Evolutionary conservation across 2,888 invertebrate species (phyloP), one percentile per base, ranked within the genome.

Genomic region (Brenthis daphne): DNA sequence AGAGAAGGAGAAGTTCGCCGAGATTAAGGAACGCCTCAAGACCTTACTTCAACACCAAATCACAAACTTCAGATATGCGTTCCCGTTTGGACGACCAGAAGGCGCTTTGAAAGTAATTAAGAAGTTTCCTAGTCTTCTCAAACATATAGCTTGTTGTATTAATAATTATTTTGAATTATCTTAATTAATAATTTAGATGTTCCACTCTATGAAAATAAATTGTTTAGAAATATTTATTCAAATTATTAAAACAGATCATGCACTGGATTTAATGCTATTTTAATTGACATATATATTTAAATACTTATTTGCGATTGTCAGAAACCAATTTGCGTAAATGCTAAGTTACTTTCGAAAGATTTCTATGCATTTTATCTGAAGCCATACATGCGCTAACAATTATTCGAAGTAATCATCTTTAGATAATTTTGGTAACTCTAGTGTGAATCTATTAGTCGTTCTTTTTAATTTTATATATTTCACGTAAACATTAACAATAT

Each of bases 31-130:
- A 83, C 94, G 99, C 73, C 94, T 99, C 76, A 95, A 98, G 81
- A 95, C 97, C 79, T 94, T 99, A 75, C 94, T 99, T 77, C 99
- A 99, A 91, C 96, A 98, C 90, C 99, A 99, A 94, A 99, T 99
- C 82, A 99, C 99, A 37, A 99, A 99, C 94, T 99, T 99, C 94
- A 96, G 98, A 92, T 99, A 97, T 86, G 98, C 98, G 85, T 99
- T 99, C 93, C 99, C 99, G 73, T 99, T 99, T 87, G 99, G 99
- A 73, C 94, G 99, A 80, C 99, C 99, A 8, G 99, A 99, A 88
- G 99, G 99, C 64, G 97, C 99, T 61, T 93, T 99, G 74, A 99
- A 99, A 90, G 93, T 93, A 33, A 71, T 11, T 53, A 20, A 12
- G 11, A 14, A 56, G 33, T 54, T 48, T 53, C 53, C 24, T 43